A percentile compares a stretch with the other conserved stretches of the same genome.
Conservation (phyloP, 2,113 vertebrate genomes). For the Sylvicapra grimmia region DNA sequence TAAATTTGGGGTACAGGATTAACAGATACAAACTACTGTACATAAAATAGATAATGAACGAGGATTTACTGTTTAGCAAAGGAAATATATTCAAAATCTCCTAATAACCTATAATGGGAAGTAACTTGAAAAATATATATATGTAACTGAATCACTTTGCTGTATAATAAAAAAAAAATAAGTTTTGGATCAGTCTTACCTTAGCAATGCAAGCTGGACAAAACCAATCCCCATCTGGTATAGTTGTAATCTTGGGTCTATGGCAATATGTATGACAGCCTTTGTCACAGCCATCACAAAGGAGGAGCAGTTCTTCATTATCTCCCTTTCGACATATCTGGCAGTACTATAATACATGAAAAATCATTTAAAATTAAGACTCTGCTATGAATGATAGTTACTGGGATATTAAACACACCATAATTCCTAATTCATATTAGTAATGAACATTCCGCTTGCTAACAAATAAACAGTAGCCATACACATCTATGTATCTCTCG, state of each 20-base stretch:
- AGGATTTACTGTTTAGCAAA: not conserved
- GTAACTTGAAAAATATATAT: not conserved
- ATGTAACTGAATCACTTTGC: not conserved
- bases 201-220: slow-evolving; percentile 98
- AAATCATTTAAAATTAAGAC: slow-evolving; percentile 40
- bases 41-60: not conserved
- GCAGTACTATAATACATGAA: slow-evolving; percentile 89
- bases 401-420: slow-evolving; percentile 3
- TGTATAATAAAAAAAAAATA: not conserved
- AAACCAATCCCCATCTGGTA: slow-evolving; percentile 99
- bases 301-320: slow-evolving; percentile 96
- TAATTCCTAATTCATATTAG: slow-evolving; percentile 37
- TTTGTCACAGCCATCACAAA: slow-evolving; percentile 98
- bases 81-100: not conserved
- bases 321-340: slow-evolving; percentile 98
- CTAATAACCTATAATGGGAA: not conserved
- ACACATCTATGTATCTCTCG: slow-evolving; percentile 72
- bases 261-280: slow-evolving; percentile 99
- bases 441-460: slow-evolving; percentile 57
- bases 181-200: slow-evolving; percentile 77
- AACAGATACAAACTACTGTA: not conserved
- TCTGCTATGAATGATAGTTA: not conserved
- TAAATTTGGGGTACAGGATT: not conserved
- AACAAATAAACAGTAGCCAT: slow-evolving; percentile 58
- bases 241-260: slow-evolving; percentile 95